phyloP scores from a whole-genome alignment of 2,113 vertebrate genomes.

The Colistium nudipinnis region DNA sequence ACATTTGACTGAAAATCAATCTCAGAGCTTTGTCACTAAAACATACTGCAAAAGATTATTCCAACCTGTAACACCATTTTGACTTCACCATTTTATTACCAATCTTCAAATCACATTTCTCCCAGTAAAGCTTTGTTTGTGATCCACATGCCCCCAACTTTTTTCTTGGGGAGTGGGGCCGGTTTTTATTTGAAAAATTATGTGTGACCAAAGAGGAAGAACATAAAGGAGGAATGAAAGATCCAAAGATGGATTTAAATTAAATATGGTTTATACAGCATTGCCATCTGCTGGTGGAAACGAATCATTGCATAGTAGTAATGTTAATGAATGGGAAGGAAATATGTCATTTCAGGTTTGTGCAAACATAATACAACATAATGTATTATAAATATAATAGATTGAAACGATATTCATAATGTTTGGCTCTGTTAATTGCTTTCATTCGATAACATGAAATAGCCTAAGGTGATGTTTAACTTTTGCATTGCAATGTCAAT shows the following conservation, averaged over 20 bases:
- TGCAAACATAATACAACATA: neutral
- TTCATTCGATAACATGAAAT: no score
- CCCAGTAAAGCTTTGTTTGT: neutral
- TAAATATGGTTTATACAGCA: slow-evolving; percentile 30
- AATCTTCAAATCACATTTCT: neutral
- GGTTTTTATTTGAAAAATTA: neutral
- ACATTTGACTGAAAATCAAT: no score
- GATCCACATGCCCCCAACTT: neutral
- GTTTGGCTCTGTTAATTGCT: neutral
- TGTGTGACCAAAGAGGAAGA: neutral
- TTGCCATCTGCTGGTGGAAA: slow-evolving; percentile 67
- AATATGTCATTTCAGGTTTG: neutral
- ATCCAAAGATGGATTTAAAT: neutral
- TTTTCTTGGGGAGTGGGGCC: neutral
- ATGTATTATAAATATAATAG: neutral
- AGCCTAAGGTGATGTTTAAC: no score
- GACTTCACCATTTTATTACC: neutral
- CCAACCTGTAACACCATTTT: neutral
- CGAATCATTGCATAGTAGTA: neutral
- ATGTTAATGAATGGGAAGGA: neutral
- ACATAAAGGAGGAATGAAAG: neutral
- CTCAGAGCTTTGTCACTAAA: neutral
- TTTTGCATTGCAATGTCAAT: no score
- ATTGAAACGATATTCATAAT: neutral
- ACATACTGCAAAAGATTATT: neutral